Conservation (phyloP, 1,140 invertebrate species). For the Scaptodrosophila lebanonensis region DNA sequence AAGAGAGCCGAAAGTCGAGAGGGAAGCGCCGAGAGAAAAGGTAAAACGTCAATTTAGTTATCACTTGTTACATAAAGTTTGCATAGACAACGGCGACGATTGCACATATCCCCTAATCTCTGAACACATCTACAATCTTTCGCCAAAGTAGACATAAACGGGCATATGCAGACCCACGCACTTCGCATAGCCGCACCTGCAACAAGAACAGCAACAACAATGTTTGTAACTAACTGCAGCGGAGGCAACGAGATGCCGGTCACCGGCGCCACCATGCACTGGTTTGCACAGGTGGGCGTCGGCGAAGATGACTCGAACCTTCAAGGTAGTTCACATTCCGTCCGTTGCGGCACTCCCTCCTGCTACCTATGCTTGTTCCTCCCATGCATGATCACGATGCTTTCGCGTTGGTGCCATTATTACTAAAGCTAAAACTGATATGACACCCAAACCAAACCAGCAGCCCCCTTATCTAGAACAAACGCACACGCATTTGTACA, state of each 20-base stretch:
- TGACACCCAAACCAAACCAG: too few species aligned
- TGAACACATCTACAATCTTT: neutral
- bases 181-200: constrained; percentile 27
- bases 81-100: constrained; percentile 7
- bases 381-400: constrained; percentile 50
- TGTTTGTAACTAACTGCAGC: too few species aligned
- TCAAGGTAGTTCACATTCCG: constrained; percentile 63
- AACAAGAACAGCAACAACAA: constrained; percentile 29
- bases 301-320: constrained; percentile 32
- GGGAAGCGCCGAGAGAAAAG: constrained; percentile 74
- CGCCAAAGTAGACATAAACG: constrained; percentile 2
- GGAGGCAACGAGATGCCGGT: too few species aligned
- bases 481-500: too few species aligned
- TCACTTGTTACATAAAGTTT: constrained; percentile 56
- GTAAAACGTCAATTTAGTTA: constrained; percentile 43
- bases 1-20: constrained; percentile 72
- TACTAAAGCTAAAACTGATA: too few species aligned
- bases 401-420: too few species aligned
- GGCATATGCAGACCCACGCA: constrained; percentile 31
- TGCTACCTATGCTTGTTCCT: constrained; percentile 1
- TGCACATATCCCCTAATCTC: neutral
- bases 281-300: constrained; percentile 59
- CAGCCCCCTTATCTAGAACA: too few species aligned
- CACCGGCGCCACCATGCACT: constrained; percentile 39
- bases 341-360: constrained; percentile 10